Base-by-base conservation (phyloP, 2,797 vertebrate genomes). In the Leuciscus waleckii region DNA sequence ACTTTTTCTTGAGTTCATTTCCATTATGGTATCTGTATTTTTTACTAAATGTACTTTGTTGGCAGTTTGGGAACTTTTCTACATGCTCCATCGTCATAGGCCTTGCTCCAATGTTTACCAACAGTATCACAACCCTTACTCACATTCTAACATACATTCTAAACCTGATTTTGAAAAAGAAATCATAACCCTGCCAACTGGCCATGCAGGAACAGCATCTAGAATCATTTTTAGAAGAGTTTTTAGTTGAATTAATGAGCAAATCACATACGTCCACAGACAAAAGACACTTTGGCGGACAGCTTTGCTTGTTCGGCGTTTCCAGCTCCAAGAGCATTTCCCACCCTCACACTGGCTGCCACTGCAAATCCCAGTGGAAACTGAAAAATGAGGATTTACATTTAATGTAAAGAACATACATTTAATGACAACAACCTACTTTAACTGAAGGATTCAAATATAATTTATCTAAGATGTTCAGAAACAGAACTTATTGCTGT, bases 261-360 rank as follows among this genome's bases (percentile, higher is more conserved):
- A 17, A 41, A n/a, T 37, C 17, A 76, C 82, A 61, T 85, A 65
- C 86, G 0, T 94, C 95, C 85, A 84, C 95, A 94, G 81, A 96
- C 83, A 89, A 97, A 43, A 0, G 95, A 90, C 5, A 96, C 92
- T 67, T 93, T 90, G n/a, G 94, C 91, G 21, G 96, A 96, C n/a
- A 92, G 93, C 90, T 94, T 97, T 74, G 97, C 97, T 88, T 95
- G 95, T 69, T 93, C 88, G 0, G 89, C 92, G 49, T 97, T 93
- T 5, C 97, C 96, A 0, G 96, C 96, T 7, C 97, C 98, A 70
- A 98, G 89, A 1, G 97, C 96, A 0, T 96, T 97, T 86, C 97
- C 97, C 17, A 99, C 95, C 0, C 96, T 93, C 79, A 98, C 94
- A 0, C 93, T 95, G 3, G 83, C 95, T 0, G 96, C 95, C 63